Evolutionary conservation across 1,140 invertebrate genomes (phyloP).

Genomic region (Macrobrachium nipponense): DNA sequence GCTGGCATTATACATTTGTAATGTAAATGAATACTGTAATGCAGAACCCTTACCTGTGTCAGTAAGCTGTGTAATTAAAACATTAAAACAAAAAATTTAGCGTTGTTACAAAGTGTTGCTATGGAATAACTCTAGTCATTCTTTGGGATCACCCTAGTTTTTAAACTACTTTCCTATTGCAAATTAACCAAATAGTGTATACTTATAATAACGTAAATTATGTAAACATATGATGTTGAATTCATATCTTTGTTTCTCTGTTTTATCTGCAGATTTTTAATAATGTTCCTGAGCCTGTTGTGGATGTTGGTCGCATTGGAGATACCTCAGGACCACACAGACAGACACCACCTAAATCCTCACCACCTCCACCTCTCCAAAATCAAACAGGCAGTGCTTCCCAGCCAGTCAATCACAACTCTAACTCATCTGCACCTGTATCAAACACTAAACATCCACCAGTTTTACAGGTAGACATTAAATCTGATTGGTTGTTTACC

Average conservation of each 20-base stretch:
- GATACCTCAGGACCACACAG: conserved; percentile 22
- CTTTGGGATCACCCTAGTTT: no score
- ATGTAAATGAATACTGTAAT: no score
- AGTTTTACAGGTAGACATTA: conserved; percentile 48
- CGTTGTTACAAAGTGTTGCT: no score
- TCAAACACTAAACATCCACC: conserved; percentile 47
- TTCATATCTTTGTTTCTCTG: not conserved
- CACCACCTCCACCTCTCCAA: conserved; percentile 21
- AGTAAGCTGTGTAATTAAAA: no score
- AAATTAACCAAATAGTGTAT: no score
- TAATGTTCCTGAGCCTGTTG: conserved; percentile 66
- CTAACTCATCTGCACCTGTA: conserved; percentile 11
- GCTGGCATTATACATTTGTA: no score
- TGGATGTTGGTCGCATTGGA: conserved; percentile 9
- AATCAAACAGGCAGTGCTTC: conserved; percentile 23
- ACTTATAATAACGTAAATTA: no score
- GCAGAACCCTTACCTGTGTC: no score
- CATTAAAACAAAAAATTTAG: no score
- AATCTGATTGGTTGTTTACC: not conserved
- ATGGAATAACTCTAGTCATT: no score
- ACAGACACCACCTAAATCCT: conserved; percentile 37
- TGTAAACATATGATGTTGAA: not conserved
- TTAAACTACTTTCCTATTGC: no score
- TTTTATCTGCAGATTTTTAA: conserved; percentile 70
- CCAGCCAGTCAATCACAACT: conserved; percentile 21